Percentiles rank a stretch among this genome's conserved stretches.
These are phyloP conservation scores for Pheosia gnoma DNA, from an alignment of 2,888 invertebrate species.

Conservation along the genomic window DNA sequence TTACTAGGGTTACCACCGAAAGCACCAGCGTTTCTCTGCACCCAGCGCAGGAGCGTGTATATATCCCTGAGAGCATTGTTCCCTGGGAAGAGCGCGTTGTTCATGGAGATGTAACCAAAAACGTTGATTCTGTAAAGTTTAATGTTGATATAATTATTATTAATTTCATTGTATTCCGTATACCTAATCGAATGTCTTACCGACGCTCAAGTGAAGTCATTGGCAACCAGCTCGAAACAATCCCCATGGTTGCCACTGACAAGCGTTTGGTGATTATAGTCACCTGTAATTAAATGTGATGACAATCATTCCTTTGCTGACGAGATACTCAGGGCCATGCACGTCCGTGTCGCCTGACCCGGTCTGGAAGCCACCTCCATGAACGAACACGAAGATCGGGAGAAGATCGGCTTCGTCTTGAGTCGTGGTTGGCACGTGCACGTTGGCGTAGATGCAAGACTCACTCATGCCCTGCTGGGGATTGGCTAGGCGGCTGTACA, in stretches of 20 bases:
- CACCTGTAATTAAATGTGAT: constrained; percentile 56
- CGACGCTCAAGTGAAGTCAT: too few relatives aligned
- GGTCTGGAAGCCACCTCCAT: constrained; percentile 61
- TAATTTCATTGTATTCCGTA: too few relatives aligned
- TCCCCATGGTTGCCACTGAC: too few relatives aligned
- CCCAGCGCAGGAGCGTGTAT: constrained; percentile 46
- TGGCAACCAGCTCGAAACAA: too few relatives aligned
- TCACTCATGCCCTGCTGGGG: constrained; percentile 39
- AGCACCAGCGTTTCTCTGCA: constrained; percentile 40
- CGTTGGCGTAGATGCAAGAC: constrained; percentile 48
- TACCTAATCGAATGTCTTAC: too few relatives aligned
- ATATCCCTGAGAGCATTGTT: constrained; percentile 51
- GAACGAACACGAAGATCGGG: constrained; percentile 67
- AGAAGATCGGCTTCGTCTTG: constrained; percentile 24
- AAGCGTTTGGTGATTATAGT: not conserved
- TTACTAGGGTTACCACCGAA: constrained; percentile 46
- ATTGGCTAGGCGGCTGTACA: constrained; percentile 37
- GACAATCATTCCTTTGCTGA: constrained; percentile 46
- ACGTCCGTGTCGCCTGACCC: constrained; percentile 42
- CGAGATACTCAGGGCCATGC: constrained; percentile 52
- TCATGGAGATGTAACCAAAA: constrained; percentile 57
- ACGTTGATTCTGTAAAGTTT: constrained; percentile 35
- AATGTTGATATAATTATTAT: too few relatives aligned
- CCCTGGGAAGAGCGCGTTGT: constrained; percentile 46
- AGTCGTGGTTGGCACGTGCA: constrained; percentile 39